Evolutionary conservation across 2,113 vertebrate genomes (phyloP), one percentile per base, ranked within the genome.

Genomic region (Bubo scandiacus): DNA sequence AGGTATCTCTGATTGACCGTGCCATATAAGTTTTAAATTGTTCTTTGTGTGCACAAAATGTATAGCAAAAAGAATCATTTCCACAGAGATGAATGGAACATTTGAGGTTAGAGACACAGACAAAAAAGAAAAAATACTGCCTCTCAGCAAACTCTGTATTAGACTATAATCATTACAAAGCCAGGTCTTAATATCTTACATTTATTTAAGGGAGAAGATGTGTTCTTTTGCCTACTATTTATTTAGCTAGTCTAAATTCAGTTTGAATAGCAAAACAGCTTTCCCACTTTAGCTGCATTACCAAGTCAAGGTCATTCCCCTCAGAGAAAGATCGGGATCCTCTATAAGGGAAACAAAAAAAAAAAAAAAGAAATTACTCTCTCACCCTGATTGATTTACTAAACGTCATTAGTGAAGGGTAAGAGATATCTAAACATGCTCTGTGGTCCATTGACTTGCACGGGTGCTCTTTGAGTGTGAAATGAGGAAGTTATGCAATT

Each of bases 201-300:
- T 96, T 96, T 83, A 61, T 92, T 96, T 92, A 91, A 94, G 54
- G 15, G 66, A 83, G 57, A 55, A 78, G 95, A 90, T 81, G 90
- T 95, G 79, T 94, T 92, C 71, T 84, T 92, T 94, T 91, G 40
- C 81, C 74, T 65, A 8, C 54, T 89, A 63, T 94, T 95, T 95
- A 86, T 94, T 96, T 94, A 88, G 65, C 54, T 78, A 74, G 88
- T 55, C 77, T 94, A 85, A 92, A 92, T 93, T 96, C 90, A 63
- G 77, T 94, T 81, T 94, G 95, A 96, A 97, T 88, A 97, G 86
- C 87, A 88, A 77, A 96, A 87, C 77, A 89, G 81, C 67, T 86
- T 91, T 94, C 71, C 72, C 58, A 57, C 81, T 85, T 95, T 75
- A 94, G 74, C 96, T 87, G 91, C 68, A 65, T 93, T 95, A 82